phyloP scores from a whole-genome alignment of 1,140 invertebrate genomes.

The Anagrus nilaparvatae region DNA sequence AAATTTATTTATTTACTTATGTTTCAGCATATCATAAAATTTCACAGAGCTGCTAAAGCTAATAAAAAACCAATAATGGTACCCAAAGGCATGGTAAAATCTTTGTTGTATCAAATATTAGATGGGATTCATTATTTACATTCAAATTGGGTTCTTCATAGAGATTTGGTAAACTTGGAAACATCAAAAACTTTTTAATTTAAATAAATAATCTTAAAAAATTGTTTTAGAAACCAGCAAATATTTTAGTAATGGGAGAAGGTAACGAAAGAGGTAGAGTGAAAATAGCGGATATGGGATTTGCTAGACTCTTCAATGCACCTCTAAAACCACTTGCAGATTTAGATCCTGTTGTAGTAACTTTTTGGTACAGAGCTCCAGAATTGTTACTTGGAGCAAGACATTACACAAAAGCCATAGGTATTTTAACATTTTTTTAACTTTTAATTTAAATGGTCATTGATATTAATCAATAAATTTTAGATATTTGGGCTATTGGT shows the following conservation, averaged over 20 bases:
- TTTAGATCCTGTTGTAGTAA: slow-evolving; percentile 98
- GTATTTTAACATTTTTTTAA: slow-evolving; percentile 39
- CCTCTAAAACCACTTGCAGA: slow-evolving; percentile 96
- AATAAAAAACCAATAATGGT: slow-evolving; percentile 96
- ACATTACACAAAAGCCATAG: slow-evolving; percentile 98
- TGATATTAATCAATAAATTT: not conserved
- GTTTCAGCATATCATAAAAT: slow-evolving; percentile 94
- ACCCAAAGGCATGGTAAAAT: slow-evolving; percentile 97
- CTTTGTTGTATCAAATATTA: slow-evolving; percentile 94
- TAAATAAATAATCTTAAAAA: slow-evolving; percentile 2
- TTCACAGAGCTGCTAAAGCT: slow-evolving; percentile 95
- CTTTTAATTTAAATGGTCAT: not conserved
- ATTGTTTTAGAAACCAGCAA: slow-evolving; percentile 84
- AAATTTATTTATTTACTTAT: slow-evolving; percentile 5
- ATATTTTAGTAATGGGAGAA: slow-evolving; percentile 99
- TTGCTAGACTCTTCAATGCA: slow-evolving; percentile 97
- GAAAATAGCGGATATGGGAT: slow-evolving; percentile 99
- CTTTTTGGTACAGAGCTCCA: slow-evolving; percentile 99
- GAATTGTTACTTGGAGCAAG: slow-evolving; percentile 92
- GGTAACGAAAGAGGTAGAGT: slow-evolving; percentile 92
- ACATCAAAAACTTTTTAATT: slow-evolving; percentile 10
- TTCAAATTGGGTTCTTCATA: slow-evolving; percentile 98
- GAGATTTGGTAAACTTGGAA: slow-evolving; percentile 77
- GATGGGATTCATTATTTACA: slow-evolving; percentile 99
- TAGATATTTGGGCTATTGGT: slow-evolving; percentile 99